Base-by-base conservation (phyloP, 2,797 vertebrate genomes). In the Macroramphosus scolopax region DNA sequence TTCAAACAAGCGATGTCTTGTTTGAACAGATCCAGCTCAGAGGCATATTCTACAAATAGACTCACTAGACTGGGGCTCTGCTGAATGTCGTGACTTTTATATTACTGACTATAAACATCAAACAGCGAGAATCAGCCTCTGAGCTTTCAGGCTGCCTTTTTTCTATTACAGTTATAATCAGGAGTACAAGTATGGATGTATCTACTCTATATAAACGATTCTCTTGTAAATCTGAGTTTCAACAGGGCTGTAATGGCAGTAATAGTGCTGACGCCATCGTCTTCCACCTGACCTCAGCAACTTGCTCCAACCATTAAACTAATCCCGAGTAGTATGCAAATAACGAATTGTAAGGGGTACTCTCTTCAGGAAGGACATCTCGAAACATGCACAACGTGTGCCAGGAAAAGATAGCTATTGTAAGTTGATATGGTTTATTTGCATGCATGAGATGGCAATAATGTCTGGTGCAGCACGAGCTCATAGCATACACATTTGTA, bases 301-400 rank as follows among this genome's bases (percentile, higher is more conserved):
- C 51, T 55, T 13, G 31, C n/a, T n/a, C n/a, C 61, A 70, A 29
- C 39, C 39, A 2, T 25, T 55, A 13, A 43, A n/a, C n/a, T n/a
- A n/a, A n/a, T n/a, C n/a, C n/a, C n/a, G n/a, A 40, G 37, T 39
- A 12, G 3, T 9, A 75, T 75, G 75, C 62, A 86, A 76, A 83
- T 69, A 2, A 24, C 25, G 16, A 24, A 24, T 0, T 16, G 35
- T 20, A 47, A 8, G 9, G 38, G 26, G 15, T 39, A 17, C 59
- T 69, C 71, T 58, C 63, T 62, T 16, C 49, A 43, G 46, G 29
- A 32, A 39, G 32, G 16, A 34, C 24, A 6, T 35, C 18, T 30
- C n/a, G 20, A 7, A 31, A 9, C 26, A 22, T 2, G n/a, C n/a
- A n/a, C n/a, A n/a, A 43, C 11, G 18, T 9, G 5, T 33, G 17